Conservation (phyloP, 2,113 vertebrate genomes). For the Calidris pygmaea region DNA sequence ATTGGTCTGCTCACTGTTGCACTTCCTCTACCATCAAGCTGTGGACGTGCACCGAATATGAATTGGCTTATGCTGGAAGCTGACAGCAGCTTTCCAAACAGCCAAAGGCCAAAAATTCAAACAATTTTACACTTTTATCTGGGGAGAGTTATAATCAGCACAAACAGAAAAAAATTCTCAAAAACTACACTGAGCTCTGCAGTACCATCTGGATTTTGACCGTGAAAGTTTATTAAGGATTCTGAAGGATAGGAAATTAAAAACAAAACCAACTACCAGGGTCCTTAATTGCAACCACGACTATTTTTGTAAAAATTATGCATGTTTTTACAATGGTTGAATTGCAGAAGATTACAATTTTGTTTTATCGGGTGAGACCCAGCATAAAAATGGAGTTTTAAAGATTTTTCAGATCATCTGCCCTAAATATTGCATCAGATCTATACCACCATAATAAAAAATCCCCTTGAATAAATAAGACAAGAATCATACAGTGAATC, state of each 20-base stretch:
- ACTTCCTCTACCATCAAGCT: not conserved
- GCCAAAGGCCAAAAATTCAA: constrained; percentile 62
- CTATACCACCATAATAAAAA: not conserved
- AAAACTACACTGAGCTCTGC: constrained; percentile 9
- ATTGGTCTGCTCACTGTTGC: not conserved
- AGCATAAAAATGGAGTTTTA: not conserved
- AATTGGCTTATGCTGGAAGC: constrained; percentile 9
- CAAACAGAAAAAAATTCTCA: not conserved
- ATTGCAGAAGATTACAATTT: not conserved
- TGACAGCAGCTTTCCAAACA: constrained; percentile 33
- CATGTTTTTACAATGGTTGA: not conserved
- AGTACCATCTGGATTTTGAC: constrained; percentile 51
- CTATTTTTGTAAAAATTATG: not conserved
- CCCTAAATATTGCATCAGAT: not conserved
- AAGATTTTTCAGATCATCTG: not conserved
- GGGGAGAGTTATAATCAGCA: constrained; percentile 12
- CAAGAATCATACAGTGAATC: not conserved
- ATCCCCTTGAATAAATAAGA: not conserved
- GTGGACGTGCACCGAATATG: not conserved
- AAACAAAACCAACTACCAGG: not conserved
- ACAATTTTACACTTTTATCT: constrained; percentile 31
- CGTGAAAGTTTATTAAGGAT: constrained; percentile 9
- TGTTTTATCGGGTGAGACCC: not conserved
- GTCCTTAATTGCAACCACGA: not conserved
- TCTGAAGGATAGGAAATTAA: constrained; percentile 21